These are phyloP conservation scores for Gymnothorax javanicus DNA, from an alignment of 2,797 vertebrate genomes.

Conservation along the genomic window DNA sequence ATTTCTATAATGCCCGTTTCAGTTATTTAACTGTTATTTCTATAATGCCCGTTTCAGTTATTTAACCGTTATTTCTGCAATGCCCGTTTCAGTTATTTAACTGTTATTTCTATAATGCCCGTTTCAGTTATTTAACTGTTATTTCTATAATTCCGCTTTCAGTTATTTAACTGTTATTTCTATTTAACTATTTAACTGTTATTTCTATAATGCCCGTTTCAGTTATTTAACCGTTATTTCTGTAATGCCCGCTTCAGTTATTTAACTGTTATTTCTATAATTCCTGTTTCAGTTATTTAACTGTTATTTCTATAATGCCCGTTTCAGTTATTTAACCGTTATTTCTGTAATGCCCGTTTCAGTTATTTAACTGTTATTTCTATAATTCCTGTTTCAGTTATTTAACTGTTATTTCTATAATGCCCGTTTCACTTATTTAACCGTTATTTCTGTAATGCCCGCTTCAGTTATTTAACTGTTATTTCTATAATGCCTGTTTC, in stretches of 20 bases:
- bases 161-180: no score
- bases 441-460: not conserved
- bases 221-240: slow-evolving; percentile 28
- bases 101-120: not conserved
- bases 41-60: not conserved
- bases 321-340: not conserved
- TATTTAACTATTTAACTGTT: no score
- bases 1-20: not conserved
- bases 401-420: not conserved
- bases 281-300: not conserved
- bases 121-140: not conserved
- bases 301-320: not conserved
- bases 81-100: not conserved
- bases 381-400: not conserved
- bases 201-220: not conserved
- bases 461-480: not conserved
- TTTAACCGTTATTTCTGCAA: slow-evolving; percentile 31
- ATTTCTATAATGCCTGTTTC: slow-evolving; percentile 32
- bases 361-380: slow-evolving; percentile 29
- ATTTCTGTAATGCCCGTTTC: not conserved
- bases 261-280: not conserved
- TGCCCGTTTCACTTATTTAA: not conserved
- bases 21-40: no score
- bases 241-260: not conserved
- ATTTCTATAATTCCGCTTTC: not conserved